A percentile compares a stretch with the other conserved stretches of the same genome.
phyloP scores from a whole-genome alignment of 2,888 invertebrate genomes.

The Trilocha varians region DNA sequence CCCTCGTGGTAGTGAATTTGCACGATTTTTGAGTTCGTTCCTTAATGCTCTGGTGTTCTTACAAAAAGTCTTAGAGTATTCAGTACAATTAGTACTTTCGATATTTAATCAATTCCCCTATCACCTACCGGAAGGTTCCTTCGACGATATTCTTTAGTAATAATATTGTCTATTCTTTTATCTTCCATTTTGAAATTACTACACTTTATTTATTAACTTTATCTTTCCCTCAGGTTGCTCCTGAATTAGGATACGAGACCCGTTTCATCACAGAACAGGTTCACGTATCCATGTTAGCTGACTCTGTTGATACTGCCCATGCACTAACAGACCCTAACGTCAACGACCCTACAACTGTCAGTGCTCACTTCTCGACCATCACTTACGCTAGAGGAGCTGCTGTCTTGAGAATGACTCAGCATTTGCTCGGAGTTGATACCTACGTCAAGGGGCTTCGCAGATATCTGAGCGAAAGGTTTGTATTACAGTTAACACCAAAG shows the following conservation, averaged over 20 bases:
- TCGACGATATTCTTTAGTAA: too few species aligned
- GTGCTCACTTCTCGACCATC: constrained; percentile 77
- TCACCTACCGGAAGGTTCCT: too few species aligned
- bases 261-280: constrained; percentile 80
- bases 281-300: constrained; percentile 75
- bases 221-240: constrained; percentile 31
- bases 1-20: too few species aligned
- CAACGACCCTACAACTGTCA: constrained; percentile 71
- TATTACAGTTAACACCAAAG: too few species aligned
- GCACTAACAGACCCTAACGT: constrained; percentile 73
- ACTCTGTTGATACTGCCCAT: constrained; percentile 70
- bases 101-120: too few species aligned
- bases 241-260: constrained; percentile 42
- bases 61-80: too few species aligned
- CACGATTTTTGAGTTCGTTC: too few species aligned
- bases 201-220: background rate
- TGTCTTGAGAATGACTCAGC: constrained; percentile 78
- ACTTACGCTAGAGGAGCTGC: constrained; percentile 79
- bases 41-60: too few species aligned
- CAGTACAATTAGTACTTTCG: too few species aligned
- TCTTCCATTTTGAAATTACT: too few species aligned
- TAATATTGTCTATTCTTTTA: too few species aligned
- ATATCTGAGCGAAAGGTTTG: constrained; percentile 69
- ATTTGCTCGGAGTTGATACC: constrained; percentile 67
- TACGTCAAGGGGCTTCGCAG: constrained; percentile 67